phyloP scores from a whole-genome alignment of 2,888 invertebrate species.

The Lepeophtheirus nordmannii region DNA sequence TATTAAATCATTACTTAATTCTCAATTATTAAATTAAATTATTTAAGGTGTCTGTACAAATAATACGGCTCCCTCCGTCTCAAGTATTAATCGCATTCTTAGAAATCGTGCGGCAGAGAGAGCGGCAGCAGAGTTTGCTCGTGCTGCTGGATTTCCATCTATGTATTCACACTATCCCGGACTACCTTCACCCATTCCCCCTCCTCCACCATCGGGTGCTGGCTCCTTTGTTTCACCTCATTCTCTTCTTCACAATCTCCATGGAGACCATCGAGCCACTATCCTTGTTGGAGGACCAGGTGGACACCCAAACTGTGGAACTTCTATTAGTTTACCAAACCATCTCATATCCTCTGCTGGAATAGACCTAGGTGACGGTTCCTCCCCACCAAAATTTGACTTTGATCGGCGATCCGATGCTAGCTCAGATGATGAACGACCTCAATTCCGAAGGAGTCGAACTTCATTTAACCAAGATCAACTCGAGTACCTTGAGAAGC shows the following conservation, averaged over 20 bases:
- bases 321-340: too few species aligned
- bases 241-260: background rate
- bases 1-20: background rate
- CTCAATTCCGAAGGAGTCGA: constrained; percentile 79
- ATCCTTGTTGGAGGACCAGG: background rate
- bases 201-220: background rate
- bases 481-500: constrained; percentile 79
- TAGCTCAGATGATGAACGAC: constrained; percentile 46
- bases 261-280: background rate
- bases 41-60: constrained; percentile 77
- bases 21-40: background rate
- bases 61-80: constrained; percentile 86
- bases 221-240: background rate
- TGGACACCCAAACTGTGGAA: too few species aligned
- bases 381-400: background rate
- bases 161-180: constrained; percentile 2
- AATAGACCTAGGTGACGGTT: background rate
- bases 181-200: background rate
- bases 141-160: constrained; percentile 45
- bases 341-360: background rate
- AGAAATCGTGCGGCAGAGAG: constrained; percentile 88
- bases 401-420: constrained; percentile 9
- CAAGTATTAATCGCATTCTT: constrained; percentile 88
- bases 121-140: constrained; percentile 85
- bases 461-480: constrained; percentile 89